phyloP scores from a whole-genome alignment of 2,797 vertebrate species.

The Xiphorhynchus erythropygius region DNA sequence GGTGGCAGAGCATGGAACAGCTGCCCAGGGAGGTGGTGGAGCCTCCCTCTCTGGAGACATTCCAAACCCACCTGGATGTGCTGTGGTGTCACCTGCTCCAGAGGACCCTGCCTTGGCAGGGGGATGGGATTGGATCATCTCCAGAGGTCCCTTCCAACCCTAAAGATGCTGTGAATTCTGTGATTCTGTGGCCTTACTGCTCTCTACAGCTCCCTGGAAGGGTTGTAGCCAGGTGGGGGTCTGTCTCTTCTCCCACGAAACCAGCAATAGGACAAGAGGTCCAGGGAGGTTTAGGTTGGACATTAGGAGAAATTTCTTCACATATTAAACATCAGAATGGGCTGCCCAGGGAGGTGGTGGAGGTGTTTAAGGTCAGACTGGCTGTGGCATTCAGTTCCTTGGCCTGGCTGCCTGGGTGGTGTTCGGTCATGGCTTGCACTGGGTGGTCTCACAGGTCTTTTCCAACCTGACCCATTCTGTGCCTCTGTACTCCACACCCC shows the following conservation, averaged over 20 bases:
- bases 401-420: neutral
- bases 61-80: neutral
- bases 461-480: accelerated
- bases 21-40: neutral
- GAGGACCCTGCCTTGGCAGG: neutral
- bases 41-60: neutral
- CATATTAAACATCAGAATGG: neutral
- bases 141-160: neutral
- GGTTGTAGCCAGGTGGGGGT: accelerated
- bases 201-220: neutral
- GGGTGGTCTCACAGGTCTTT: accelerated
- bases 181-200: neutral
- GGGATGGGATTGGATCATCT: neutral
- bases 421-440: accelerated
- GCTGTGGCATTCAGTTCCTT: neutral
- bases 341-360: neutral
- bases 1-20: neutral
- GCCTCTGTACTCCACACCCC: too few species aligned
- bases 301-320: neutral
- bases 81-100: neutral
- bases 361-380: neutral
- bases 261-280: neutral
- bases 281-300: too few species aligned
- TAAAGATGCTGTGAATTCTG: neutral
- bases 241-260: accelerated